Evolutionary conservation across 2,797 vertebrate genomes (phyloP), one percentile per base, ranked within the genome.

Genomic region (Harpagifer antarcticus): DNA sequence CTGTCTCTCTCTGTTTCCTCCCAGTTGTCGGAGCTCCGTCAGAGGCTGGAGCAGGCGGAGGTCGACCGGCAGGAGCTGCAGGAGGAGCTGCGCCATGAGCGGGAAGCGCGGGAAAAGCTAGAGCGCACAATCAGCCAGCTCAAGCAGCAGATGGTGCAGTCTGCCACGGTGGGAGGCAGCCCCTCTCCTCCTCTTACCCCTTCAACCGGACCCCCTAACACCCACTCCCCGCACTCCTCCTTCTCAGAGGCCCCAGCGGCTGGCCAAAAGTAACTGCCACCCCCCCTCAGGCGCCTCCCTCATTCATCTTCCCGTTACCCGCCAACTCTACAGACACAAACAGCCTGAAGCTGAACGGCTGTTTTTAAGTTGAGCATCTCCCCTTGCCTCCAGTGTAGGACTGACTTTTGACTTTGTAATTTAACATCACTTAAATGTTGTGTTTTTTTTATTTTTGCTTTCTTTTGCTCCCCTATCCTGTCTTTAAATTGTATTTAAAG

Each of bases 51-150:
- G 86, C 96, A 94, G 0, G 97, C 97, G 0, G 98, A 99, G 91
- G 95, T 96, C 0, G 97, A 99, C 43, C 95, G 98, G 20, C 96
- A 96, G 90, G 97, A 99, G 81, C 96, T 99, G 75, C 97, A 98
- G 70, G 97, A 98, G 61, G 97, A 98, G 84, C 94, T 99, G 87
- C 94, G 96, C 52, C 91, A 94, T 84, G 98, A 99, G 74, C 94
- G 97, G 61, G 97, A 98, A 86, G 97, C 97, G 11, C 95, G 97
- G 71, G 96, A 97, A 75, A 97, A 97, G 78, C 85, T 99, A 70
- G 97, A 98, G 94, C 89, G 95, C 92, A 96, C 97, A 88, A 98
- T 99, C 78, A 91, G 93, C 75, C 97, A 97, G 67, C 90, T 99
- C 84, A 97, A 96, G 91, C 93, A 92, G 89, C 95, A 95, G 94